Conservation (phyloP, 2,797 vertebrate genomes). For the Rousettus madagascariensis region DNA sequence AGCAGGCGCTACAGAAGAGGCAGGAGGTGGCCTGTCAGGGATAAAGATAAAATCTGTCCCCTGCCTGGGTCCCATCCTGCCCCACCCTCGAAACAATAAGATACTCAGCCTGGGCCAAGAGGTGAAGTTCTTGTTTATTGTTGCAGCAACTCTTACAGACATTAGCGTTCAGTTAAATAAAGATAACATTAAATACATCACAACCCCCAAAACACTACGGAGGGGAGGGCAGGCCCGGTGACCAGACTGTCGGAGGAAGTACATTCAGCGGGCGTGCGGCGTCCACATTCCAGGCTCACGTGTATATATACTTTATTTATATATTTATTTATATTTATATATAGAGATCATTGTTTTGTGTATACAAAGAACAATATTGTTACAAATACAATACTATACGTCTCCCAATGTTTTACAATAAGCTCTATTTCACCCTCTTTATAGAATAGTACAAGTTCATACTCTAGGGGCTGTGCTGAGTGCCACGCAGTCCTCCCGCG, state of each 20-base stretch:
- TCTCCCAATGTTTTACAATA: slow-evolving; percentile 84
- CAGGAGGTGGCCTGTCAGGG: neutral
- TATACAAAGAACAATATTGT: slow-evolving; percentile 88
- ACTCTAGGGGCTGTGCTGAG: slow-evolving; percentile 84
- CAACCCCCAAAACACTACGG: slow-evolving; percentile 85
- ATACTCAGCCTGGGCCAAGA: slow-evolving; percentile 81
- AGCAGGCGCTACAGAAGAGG: accelerated
- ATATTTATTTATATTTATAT: slow-evolving; percentile 84
- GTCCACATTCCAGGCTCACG: slow-evolving; percentile 89
- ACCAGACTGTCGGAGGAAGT: slow-evolving; percentile 87
- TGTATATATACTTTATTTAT: slow-evolving; percentile 83
- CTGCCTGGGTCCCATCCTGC: accelerated
- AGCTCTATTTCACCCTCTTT: slow-evolving; percentile 85
- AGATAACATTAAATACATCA: slow-evolving; percentile 90
- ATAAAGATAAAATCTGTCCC: neutral
- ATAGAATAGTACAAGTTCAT: slow-evolving; percentile 85
- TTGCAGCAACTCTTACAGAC: slow-evolving; percentile 94
- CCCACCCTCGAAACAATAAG: slow-evolving; percentile 27
- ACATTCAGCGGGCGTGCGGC: slow-evolving; percentile 94
- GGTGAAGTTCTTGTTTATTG: slow-evolving; percentile 88
- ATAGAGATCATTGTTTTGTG: slow-evolving; percentile 84
- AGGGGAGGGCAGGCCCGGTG: slow-evolving; percentile 82
- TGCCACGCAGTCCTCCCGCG: slow-evolving; percentile 84
- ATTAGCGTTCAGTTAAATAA: slow-evolving; percentile 91
- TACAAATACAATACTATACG: slow-evolving; percentile 89